Conservation (phyloP, 2,113 vertebrate genomes). For the Cyanocitta stelleri region DNA sequence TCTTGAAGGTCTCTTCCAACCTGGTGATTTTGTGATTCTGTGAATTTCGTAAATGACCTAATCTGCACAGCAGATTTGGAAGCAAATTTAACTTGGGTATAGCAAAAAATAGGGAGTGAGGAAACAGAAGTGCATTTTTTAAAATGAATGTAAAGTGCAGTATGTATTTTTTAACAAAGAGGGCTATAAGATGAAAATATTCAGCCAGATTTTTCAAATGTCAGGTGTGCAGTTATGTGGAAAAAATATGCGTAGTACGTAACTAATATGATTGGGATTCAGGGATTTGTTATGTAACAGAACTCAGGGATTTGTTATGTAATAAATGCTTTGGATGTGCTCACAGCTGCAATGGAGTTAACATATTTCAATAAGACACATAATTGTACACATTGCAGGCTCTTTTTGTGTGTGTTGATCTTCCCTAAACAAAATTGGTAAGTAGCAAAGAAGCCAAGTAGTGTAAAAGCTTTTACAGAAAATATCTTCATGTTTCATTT, state of each 20-base stretch:
- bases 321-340: not conserved
- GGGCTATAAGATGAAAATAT: not conserved
- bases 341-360: not conserved
- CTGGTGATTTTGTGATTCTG: not conserved
- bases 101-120: not conserved
- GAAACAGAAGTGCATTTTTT: not conserved
- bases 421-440: not conserved
- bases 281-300: constrained; percentile 34
- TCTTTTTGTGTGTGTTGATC: not conserved
- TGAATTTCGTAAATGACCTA: not conserved
- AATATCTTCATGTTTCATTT: not conserved
- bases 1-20: not conserved
- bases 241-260: not conserved
- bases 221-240: constrained; percentile 24
- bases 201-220: not conserved
- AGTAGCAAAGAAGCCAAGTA: not conserved
- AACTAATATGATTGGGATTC: constrained; percentile 26
- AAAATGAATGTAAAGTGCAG: not conserved
- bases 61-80: not conserved
- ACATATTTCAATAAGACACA: not conserved
- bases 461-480: not conserved
- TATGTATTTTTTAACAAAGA: not conserved
- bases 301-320: not conserved
- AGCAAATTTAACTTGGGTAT: not conserved
- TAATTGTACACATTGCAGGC: not conserved